Conservation (phyloP, 2,888 invertebrate species). For the Mechanitis messenoides region DNA sequence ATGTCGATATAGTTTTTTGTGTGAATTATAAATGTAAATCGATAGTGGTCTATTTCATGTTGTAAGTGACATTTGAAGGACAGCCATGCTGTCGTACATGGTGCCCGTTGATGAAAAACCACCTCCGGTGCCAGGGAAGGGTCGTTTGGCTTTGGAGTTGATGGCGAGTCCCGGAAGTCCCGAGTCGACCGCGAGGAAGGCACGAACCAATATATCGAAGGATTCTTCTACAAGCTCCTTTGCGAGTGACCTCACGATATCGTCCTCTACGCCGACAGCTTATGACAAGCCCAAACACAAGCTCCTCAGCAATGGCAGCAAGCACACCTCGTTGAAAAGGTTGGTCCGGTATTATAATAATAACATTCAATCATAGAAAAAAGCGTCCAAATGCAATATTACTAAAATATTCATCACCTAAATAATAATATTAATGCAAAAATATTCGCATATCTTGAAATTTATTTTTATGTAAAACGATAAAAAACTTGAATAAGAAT, state of each 20-base stretch:
- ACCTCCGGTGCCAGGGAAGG: slow-evolving; percentile 77
- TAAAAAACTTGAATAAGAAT: too few species aligned
- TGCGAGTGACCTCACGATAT: slow-evolving; percentile 79
- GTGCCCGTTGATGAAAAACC: slow-evolving; percentile 86
- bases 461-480: too few species aligned
- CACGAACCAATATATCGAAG: slow-evolving; percentile 71
- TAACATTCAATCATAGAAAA: too few species aligned
- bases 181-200: slow-evolving; percentile 49
- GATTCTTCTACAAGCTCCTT: slow-evolving; percentile 85
- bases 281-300: slow-evolving; percentile 82
- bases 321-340: slow-evolving; percentile 84
- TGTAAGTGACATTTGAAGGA: slow-evolving; percentile 25
- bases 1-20: slow-evolving; percentile 6
- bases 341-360: slow-evolving; percentile 44
- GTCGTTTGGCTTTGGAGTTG: slow-evolving; percentile 66
- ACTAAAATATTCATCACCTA: too few species aligned
- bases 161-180: slow-evolving; percentile 56
- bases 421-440: too few species aligned
- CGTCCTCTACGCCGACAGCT: slow-evolving; percentile 78
- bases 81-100: slow-evolving; percentile 86
- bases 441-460: too few species aligned
- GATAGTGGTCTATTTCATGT: slow-evolving; percentile 25
- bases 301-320: slow-evolving; percentile 81
- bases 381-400: too few species aligned
- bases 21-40: slow-evolving; percentile 11